Conservation (phyloP, 2,113 vertebrate species). For the Sigmodon hispidus region DNA sequence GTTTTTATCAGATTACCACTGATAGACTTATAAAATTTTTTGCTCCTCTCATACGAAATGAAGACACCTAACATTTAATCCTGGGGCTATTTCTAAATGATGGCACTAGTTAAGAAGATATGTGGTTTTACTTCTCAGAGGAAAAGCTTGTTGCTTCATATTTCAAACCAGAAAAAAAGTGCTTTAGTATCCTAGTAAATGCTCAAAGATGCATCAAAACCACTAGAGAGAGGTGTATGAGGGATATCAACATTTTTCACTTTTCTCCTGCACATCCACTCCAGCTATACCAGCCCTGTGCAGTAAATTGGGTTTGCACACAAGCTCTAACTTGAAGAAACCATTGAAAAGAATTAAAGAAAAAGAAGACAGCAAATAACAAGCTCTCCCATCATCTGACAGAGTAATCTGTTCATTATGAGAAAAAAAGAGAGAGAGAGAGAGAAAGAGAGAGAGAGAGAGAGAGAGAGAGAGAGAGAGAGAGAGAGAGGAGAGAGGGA, state of each 20-base stretch:
- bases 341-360: neutral
- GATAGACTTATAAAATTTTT: neutral
- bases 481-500: too few relatives aligned
- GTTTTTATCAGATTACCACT: conserved; percentile 27
- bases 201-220: neutral
- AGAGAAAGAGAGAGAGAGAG: too few relatives aligned
- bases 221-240: neutral
- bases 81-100: conserved; percentile 47
- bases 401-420: neutral
- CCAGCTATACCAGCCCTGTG: neutral
- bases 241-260: neutral
- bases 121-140: neutral
- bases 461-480: conserved; percentile 15
- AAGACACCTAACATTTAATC: neutral
- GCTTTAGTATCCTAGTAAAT: neutral
- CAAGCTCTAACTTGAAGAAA: neutral
- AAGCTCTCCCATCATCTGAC: neutral
- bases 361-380: neutral
- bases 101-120: neutral
- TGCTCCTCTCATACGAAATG: conserved; percentile 18
- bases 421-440: conserved; percentile 1
- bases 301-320: neutral
- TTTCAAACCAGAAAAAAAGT: neutral
- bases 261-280: neutral
- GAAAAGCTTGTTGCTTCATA: neutral